phyloP scores from a whole-genome alignment of 2,113 vertebrate genomes.

The Sceloporus tristichus region DNA sequence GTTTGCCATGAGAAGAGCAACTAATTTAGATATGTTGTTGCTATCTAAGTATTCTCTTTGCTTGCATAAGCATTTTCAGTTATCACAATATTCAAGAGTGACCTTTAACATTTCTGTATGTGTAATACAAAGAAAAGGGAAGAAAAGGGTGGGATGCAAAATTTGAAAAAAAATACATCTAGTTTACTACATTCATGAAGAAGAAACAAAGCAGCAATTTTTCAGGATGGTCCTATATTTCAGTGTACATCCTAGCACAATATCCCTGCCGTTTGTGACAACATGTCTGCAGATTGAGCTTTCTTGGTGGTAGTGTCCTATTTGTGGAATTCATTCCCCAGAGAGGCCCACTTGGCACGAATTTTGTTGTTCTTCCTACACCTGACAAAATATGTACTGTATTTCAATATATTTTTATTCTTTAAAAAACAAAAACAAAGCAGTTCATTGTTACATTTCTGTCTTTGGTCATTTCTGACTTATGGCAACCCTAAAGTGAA shows the following conservation, averaged over 20 bases:
- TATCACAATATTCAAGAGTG: not conserved
- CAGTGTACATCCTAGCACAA: not conserved
- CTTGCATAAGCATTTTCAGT: not conserved
- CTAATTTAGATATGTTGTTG: not conserved
- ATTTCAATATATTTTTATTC: no score
- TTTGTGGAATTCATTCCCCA: not conserved
- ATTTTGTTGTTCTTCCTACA: not conserved
- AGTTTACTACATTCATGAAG: no score
- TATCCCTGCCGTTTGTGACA: not conserved
- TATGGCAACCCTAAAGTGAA: no score
- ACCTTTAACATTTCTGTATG: not conserved
- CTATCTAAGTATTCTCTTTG: not conserved
- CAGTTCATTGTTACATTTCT: no score
- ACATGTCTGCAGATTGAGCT: not conserved
- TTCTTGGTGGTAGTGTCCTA: not conserved
- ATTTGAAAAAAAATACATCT: no score
- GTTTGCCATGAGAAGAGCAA: slow-evolving; percentile 10
- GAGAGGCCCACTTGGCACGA: not conserved
- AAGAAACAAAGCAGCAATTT: not conserved
- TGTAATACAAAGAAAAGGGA: not conserved
- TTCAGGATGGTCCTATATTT: not conserved
- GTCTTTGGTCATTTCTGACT: no score
- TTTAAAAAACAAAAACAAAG: no score
- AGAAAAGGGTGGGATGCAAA: not conserved
- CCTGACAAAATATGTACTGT: not conserved